phyloP scores from a whole-genome alignment of 2,113 vertebrate species.

The Alectura lathami region DNA sequence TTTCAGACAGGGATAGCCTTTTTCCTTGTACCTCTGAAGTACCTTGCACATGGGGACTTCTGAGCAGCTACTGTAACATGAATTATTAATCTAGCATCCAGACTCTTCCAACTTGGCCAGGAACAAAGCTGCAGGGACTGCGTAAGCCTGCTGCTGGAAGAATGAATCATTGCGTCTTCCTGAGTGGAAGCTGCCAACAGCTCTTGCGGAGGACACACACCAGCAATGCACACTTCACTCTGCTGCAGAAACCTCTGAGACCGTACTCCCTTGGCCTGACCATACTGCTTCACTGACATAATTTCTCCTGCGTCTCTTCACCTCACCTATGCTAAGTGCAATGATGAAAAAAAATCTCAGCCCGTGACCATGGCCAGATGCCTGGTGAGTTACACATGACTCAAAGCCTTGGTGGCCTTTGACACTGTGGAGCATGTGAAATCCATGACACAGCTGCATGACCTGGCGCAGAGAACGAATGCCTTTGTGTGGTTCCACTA shows the following conservation, averaged over 20 bases:
- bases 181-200: conserved; percentile 31
- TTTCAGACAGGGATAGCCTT: not conserved
- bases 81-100: conserved; percentile 21
- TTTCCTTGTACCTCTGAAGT: not conserved
- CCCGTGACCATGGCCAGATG: not conserved
- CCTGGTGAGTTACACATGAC: not conserved
- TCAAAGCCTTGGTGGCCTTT: conserved; percentile 19
- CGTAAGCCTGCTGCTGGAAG: conserved; percentile 1
- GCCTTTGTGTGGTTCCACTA: not conserved
- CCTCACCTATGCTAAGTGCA: not conserved
- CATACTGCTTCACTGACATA: not conserved
- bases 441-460: conserved; percentile 4
- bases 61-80: not conserved
- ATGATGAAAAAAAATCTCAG: not conserved
- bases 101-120: conserved; percentile 8
- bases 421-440: not conserved
- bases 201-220: not conserved
- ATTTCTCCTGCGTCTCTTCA: not conserved
- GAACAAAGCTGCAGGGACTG: not conserved
- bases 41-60: not conserved
- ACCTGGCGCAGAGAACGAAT: not conserved
- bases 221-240: conserved; percentile 18
- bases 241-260: conserved; percentile 20
- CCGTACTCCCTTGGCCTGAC: not conserved
- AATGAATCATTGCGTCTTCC: conserved; percentile 43